phyloP scores from a whole-genome alignment of 2,888 invertebrate species.

The Napeogenes inachia region DNA sequence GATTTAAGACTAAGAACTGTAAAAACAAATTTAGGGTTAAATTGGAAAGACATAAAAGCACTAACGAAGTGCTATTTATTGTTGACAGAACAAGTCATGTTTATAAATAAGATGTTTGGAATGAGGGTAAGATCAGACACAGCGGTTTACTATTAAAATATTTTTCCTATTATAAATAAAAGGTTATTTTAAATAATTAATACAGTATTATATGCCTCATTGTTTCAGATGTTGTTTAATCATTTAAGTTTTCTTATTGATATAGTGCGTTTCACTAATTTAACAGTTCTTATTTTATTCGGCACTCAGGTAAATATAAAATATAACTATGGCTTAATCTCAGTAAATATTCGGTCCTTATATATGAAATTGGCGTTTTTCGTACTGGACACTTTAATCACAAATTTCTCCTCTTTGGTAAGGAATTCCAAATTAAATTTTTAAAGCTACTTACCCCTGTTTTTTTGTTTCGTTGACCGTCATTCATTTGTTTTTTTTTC shows the following conservation, averaged over 20 bases:
- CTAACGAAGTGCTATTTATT: conserved; percentile 54
- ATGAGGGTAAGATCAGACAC: conserved; percentile 47
- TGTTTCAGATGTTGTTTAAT: conserved; percentile 57
- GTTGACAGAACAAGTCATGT: conserved; percentile 53
- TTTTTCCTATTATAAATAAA: too few relatives aligned
- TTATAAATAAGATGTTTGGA: conserved; percentile 59
- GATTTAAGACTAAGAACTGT: conserved; percentile 6
- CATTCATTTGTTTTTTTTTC: too few relatives aligned
- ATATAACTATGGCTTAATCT: too few relatives aligned
- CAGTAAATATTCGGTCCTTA: too few relatives aligned
- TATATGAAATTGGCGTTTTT: too few relatives aligned
- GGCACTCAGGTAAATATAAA: conserved; percentile 50
- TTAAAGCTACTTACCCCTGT: too few relatives aligned
- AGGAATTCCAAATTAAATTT: too few relatives aligned
- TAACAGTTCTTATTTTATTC: conserved; percentile 45
- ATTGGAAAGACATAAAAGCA: conserved; percentile 38
- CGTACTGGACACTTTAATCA: too few relatives aligned
- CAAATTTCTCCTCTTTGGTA: too few relatives aligned
- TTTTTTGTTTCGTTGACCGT: too few relatives aligned
- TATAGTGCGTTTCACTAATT: conserved; percentile 54
- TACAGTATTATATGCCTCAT: not conserved
- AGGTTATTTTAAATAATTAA: not conserved
- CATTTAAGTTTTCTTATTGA: conserved; percentile 56
- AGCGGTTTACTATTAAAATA: too few relatives aligned
- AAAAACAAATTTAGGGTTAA: conserved; percentile 1